Conservation (phyloP, 2,113 vertebrate species). For the Galeopterus variegatus region DNA sequence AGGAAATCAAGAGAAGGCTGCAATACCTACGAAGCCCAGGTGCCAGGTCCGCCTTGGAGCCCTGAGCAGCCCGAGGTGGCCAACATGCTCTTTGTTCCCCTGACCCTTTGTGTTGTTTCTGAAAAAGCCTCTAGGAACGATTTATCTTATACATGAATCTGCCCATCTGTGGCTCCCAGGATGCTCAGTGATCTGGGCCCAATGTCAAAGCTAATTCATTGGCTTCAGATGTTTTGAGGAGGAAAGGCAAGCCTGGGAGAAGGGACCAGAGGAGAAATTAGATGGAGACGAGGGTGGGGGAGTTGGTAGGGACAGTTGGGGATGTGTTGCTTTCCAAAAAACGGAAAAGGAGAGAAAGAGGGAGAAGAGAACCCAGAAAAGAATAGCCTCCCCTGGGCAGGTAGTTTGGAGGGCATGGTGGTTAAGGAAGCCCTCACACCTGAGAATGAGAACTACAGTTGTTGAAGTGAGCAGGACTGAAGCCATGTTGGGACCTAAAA, state of each 20-base stretch:
- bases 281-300: neutral
- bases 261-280: neutral
- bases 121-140: neutral
- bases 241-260: neutral
- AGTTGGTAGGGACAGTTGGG: neutral
- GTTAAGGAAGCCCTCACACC: neutral
- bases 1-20: neutral
- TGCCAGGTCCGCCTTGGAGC: neutral
- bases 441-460: neutral
- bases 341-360: neutral
- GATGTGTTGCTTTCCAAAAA: conserved; percentile 29
- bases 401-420: neutral
- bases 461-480: too few species aligned
- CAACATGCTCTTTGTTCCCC: neutral
- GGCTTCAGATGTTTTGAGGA: neutral
- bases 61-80: neutral
- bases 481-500: too few species aligned
- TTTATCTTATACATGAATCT: conserved; percentile 34
- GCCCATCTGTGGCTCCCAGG: neutral
- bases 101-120: neutral
- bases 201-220: conserved; percentile 27
- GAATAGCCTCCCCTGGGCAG: neutral
- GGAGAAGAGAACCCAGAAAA: conserved; percentile 18
- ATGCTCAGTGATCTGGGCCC: neutral
- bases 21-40: neutral